Evolutionary conservation across 1,140 invertebrate species (phyloP), one percentile per base, ranked within the genome.

Genomic region (Drosophila orosa): DNA sequence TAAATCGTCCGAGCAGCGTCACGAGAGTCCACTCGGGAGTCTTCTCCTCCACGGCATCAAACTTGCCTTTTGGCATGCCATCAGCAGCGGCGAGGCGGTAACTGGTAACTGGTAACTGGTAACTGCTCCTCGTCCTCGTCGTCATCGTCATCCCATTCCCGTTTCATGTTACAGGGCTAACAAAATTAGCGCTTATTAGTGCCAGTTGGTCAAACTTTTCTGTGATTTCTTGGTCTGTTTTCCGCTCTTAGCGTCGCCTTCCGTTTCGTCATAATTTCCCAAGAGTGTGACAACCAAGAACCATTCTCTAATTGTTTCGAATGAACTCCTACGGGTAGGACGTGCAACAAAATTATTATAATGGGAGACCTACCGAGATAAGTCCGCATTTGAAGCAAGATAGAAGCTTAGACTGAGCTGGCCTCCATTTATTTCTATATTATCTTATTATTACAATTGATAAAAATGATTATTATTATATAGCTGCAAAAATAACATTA

Each of bases 131-230:
- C 48, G 15, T 24, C 47, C 12, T 31, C 27, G 1, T 31, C 17
- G 12, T 15, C 5, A 1, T 37, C 15, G 13, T 9, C 37, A n/a
- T 17, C 2, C 17, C 48, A 33, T n/a, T 52, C 50, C 7, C 35
- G 19, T 42, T 45, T 42, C 39, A 39, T 67, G 56, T 74, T 71
- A 54, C 69, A 72, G 57, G 75, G 63, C 83, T 89, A 87, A 87
- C 83, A 74, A 89, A 87, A 87, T 87, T 87, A 87, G 84, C 75
- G 83, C 84, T 89, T 83, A 83, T 87, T 87, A 87, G 84, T 89
- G 84, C 79, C 82, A 87, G 79, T 89, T 87, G 83, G 79, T 61
- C 83, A 83, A 89, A 87, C 66, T 69, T 77, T 40, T 44, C 52
- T 31, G 27, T 58, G 73, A 75, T 86, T 85, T 78, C 65, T 63